Evolutionary conservation across 2,888 invertebrate species (phyloP).

Genomic region (Chironomus tentans): DNA sequence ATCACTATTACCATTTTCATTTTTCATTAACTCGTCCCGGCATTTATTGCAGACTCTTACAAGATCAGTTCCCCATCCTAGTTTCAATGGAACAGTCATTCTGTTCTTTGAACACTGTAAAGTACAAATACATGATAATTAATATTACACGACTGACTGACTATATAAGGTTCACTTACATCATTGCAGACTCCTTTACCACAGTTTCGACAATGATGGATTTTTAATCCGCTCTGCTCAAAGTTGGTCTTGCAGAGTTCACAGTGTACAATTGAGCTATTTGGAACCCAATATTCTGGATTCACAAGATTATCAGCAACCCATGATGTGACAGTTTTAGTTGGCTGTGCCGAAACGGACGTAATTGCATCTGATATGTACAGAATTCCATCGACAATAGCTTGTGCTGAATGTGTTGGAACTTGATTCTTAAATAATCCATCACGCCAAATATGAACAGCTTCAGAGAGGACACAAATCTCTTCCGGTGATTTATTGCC

Average conservation of each 20-base stretch:
- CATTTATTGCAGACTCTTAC: conserved; percentile 69
- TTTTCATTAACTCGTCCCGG: conserved; percentile 37
- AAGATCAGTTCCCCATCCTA: conserved; percentile 57
- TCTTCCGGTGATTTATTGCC: conserved; percentile 67
- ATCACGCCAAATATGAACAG: conserved; percentile 61
- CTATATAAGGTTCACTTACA: neutral
- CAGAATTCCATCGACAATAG: conserved; percentile 54
- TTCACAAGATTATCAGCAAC: conserved; percentile 65
- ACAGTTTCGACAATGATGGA: conserved; percentile 58
- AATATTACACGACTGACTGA: neutral
- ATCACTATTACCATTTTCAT: conserved; percentile 28
- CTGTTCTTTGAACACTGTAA: conserved; percentile 53
- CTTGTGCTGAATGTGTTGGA: conserved; percentile 49
- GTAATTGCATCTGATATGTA: conserved; percentile 54
- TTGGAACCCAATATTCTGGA: conserved; percentile 72
- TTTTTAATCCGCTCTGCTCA: conserved; percentile 47
- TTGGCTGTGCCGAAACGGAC: conserved; percentile 60
- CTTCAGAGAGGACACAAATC: conserved; percentile 53
- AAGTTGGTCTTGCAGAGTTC: conserved; percentile 53
- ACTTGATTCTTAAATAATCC: conserved; percentile 44
- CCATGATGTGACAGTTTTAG: conserved; percentile 55
- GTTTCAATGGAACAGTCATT: conserved; percentile 54
- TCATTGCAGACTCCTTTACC: neutral
- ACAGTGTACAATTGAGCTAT: conserved; percentile 62
- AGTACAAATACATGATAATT: neutral